Percentiles rank a stretch among this genome's conserved stretches.
Conservation (phyloP, 2,797 vertebrate species). For the Poeciliopsis turneri region DNA sequence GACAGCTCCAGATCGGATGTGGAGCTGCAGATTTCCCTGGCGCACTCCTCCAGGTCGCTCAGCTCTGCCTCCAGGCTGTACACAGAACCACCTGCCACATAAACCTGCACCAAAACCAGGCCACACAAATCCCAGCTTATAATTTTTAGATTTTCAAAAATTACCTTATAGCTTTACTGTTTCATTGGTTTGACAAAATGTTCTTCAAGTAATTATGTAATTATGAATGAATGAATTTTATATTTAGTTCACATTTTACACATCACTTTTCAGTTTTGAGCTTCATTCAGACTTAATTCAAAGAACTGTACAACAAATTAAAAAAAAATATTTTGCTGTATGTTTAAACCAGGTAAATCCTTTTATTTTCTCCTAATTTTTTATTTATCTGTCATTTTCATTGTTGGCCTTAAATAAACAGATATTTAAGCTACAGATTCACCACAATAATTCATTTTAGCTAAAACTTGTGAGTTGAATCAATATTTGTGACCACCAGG, state of each 20-base stretch:
- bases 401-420: not conserved
- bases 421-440: not conserved
- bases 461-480: not conserved
- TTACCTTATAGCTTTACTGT: not conserved
- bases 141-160: not conserved
- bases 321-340: not conserved
- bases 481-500: not conserved
- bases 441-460: not conserved
- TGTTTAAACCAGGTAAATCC: not conserved
- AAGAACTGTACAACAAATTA: not conserved
- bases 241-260: not conserved
- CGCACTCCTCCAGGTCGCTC: slow-evolving; percentile 87
- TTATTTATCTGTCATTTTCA: not conserved
- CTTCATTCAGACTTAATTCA: not conserved
- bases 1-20: slow-evolving; percentile 87
- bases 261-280: not conserved
- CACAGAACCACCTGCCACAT: slow-evolving; percentile 89
- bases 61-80: slow-evolving; percentile 92
- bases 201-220: not conserved
- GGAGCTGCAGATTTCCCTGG: slow-evolving; percentile 84
- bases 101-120: slow-evolving; percentile 81
- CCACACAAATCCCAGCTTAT: not conserved
- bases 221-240: not conserved
- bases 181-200: not conserved
- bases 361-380: not conserved